phyloP scores from a whole-genome alignment of 1,140 invertebrate genomes.

The Calephelis virginiensis region DNA sequence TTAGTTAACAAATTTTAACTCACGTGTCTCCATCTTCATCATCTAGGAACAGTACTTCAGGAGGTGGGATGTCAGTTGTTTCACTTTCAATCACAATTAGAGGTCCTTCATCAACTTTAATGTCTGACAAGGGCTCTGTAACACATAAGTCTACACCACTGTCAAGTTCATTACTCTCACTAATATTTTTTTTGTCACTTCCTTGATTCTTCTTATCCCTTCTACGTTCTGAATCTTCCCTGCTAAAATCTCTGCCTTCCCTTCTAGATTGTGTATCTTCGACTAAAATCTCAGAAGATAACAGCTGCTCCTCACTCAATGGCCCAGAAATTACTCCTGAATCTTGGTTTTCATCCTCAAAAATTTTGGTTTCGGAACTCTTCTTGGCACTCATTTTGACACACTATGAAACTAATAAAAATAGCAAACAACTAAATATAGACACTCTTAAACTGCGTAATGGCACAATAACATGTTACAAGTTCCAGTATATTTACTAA shows the following conservation, averaged over 20 bases:
- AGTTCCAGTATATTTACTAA: constrained; percentile 31
- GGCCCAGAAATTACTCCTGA: constrained; percentile 58
- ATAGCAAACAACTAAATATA: constrained; percentile 25
- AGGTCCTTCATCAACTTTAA: constrained; percentile 41
- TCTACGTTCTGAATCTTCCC: constrained; percentile 10
- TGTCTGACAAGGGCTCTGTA: constrained; percentile 40
- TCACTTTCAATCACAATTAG: constrained; percentile 32
- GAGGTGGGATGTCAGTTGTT: constrained; percentile 41
- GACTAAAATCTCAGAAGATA: constrained; percentile 33
- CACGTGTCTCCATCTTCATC: constrained; percentile 87
- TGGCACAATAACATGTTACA: constrained; percentile 50
- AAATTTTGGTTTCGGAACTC: constrained; percentile 53
- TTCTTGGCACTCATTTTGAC: constrained; percentile 70
- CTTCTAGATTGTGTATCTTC: constrained; percentile 5
- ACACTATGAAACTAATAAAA: constrained; percentile 37
- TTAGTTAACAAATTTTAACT: constrained; percentile 45
- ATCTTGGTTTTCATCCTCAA: constrained; percentile 52
- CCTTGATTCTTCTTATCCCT: constrained; percentile 23
- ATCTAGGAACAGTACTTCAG: constrained; percentile 80
- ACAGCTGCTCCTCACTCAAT: constrained; percentile 32
- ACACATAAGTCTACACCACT: constrained; percentile 48
- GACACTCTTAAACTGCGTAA: constrained; percentile 33
- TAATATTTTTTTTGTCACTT: constrained; percentile 54
- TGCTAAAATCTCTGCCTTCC: constrained; percentile 8
- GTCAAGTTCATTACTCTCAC: constrained; percentile 48